Evolutionary conservation across 2,888 invertebrate species (phyloP).

Genomic region (Tetragonula carbonaria): DNA sequence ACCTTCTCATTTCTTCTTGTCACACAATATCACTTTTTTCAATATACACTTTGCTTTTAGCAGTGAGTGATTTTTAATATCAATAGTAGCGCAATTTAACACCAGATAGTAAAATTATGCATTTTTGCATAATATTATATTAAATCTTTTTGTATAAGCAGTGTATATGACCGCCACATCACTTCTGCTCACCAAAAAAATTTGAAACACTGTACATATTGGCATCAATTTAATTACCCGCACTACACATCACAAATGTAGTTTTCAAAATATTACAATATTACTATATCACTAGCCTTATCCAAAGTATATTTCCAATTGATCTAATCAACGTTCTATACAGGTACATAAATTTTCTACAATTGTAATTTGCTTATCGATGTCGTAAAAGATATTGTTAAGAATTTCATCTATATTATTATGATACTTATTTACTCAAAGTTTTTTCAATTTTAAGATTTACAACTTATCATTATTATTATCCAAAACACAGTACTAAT

Average conservation of each 20-base stretch:
- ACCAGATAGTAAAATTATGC: constrained; percentile 36
- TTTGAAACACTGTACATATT: constrained; percentile 59
- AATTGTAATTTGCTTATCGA: constrained; percentile 37
- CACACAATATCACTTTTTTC: constrained; percentile 70
- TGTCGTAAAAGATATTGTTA: constrained; percentile 35
- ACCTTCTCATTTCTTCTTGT: constrained; percentile 59
- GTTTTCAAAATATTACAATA: constrained; percentile 58
- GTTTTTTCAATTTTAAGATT: constrained; percentile 42
- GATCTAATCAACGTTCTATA: constrained; percentile 39
- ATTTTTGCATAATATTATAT: constrained; percentile 42
- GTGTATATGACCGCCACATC: constrained; percentile 57
- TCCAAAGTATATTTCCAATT: constrained; percentile 33
- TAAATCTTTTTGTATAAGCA: constrained; percentile 31
- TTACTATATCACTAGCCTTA: constrained; percentile 53
- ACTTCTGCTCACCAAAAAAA: constrained; percentile 63
- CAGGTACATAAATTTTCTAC: constrained; percentile 48
- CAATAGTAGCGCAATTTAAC: constrained; percentile 47
- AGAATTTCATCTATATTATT: constrained; percentile 44
- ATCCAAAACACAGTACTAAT: constrained; percentile 67
- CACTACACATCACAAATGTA: constrained; percentile 70
- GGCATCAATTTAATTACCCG: constrained; percentile 59
- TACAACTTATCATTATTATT: constrained; percentile 61
- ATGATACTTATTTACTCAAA: constrained; percentile 53
- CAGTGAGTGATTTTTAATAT: constrained; percentile 49
- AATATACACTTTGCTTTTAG: constrained; percentile 59